A percentile compares a stretch with the other conserved stretches of the same genome.
Conservation (phyloP, 2,888 invertebrate species). For the Ophion slaviceki region DNA sequence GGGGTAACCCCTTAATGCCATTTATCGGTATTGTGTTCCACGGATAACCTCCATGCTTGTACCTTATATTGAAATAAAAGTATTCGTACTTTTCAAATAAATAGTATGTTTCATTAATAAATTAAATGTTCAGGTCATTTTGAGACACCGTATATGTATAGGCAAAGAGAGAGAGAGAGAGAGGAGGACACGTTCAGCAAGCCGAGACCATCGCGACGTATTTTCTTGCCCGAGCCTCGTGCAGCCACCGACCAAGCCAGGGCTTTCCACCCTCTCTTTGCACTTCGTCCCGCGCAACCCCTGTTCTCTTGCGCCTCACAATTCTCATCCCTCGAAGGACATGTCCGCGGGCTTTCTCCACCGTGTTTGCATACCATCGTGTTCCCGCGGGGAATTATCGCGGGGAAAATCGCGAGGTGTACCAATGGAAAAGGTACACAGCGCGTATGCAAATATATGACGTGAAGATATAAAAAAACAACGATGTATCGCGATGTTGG, state of each 20-base stretch:
- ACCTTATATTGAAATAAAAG: too few species aligned
- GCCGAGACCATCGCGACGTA: slow-evolving; percentile 31
- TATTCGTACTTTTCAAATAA: too few species aligned
- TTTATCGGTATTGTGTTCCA: too few species aligned
- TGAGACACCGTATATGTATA: neutral
- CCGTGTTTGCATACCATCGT: slow-evolving; percentile 75
- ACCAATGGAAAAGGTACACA: slow-evolving; percentile 59
- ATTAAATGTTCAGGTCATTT: too few species aligned
- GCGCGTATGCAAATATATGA: slow-evolving; percentile 40
- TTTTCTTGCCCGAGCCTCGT: slow-evolving; percentile 45
- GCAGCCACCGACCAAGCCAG: slow-evolving; percentile 63
- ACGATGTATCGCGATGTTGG: neutral
- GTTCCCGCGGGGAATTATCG: slow-evolving; percentile 72
- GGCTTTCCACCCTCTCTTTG: slow-evolving; percentile 58
- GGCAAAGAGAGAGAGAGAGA: slow-evolving; percentile 28
- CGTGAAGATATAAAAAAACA: slow-evolving; percentile 28
- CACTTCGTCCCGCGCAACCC: slow-evolving; percentile 60
- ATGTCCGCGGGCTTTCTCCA: slow-evolving; percentile 32
- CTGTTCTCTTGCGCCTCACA: neutral
- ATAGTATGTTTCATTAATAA: too few species aligned
- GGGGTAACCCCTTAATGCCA: too few species aligned
- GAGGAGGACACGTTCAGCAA: slow-evolving; percentile 34
- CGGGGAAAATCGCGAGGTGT: slow-evolving; percentile 72
- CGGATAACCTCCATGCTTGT: too few species aligned
- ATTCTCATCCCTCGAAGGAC: slow-evolving; percentile 12